Base-by-base conservation (phyloP, 2,888 invertebrate genomes). In the Fragum whitleyi region DNA sequence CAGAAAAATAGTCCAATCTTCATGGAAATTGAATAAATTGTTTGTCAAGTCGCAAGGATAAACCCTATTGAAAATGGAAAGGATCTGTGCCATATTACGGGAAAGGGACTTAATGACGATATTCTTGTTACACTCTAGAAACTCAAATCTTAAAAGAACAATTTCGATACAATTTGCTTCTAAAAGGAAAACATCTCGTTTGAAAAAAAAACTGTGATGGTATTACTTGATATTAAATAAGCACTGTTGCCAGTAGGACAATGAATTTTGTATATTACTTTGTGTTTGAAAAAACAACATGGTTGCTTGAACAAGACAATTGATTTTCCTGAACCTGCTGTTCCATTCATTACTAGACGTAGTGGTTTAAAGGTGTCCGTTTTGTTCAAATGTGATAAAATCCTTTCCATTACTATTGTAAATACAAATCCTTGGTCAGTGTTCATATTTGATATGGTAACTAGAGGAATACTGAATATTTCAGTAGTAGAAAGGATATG, bases 231-330 rank as follows among this genome's bases (percentile, higher is more conserved):
- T 23, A 87, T 84, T 1, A 88, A 16, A 51, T 87, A 84, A 6
- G 87, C 84, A 81, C 84, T 87, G 65, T 78, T 87, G 6, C 85
- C 87, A 57, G 83, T 87, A 1, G 86, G 87, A 73, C 86, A 86
- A 14, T 85, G 6, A 28, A 87, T 82, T n/a, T 71, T 86, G 87
- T 2, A 82, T 83, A 57, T 73, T 29, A 53, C 76, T 81, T 39
- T 83, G 81, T 9, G 42, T 67, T 3, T 74, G 53, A 67, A 84
- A 85, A 55, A 77, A 16, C 11, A 59, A 14, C 47, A 74, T 55
- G 9, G 81, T 78, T 28, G 83, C 74, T 70, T 74, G 65, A 1
- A 86, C 77, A 11, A 86, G 29, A 76, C 85, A 86, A 70, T 79
- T 29, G 9, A 11, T 69, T 85, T 86, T 3, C 86, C 85, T n/a